Conservation (phyloP, 1,140 invertebrate species). For the Onthophagus taurus region DNA sequence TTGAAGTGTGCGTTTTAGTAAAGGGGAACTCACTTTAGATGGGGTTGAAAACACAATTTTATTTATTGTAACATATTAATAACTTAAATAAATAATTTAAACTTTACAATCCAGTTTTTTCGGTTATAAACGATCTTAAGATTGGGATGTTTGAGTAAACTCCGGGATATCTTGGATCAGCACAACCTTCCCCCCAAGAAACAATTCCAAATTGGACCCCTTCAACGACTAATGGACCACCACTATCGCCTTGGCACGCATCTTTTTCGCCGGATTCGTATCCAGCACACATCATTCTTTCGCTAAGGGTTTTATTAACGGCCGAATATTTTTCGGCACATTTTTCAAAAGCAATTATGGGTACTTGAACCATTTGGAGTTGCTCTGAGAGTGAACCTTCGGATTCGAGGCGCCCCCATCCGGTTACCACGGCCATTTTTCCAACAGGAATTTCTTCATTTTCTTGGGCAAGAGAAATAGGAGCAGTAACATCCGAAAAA, state of each 20-base stretch:
- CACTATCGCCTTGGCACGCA: slow-evolving; percentile 34
- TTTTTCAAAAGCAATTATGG: background rate
- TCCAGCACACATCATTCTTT: slow-evolving; percentile 40
- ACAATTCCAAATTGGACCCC: too few species aligned
- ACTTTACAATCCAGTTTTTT: too few species aligned
- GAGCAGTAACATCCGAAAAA: background rate
- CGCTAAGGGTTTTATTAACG: slow-evolving; percentile 10
- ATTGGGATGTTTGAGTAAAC: too few species aligned
- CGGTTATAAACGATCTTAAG: too few species aligned
- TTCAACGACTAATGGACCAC: too few species aligned
- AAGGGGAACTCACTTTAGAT: too few species aligned
- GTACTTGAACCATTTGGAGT: slow-evolving; percentile 9
- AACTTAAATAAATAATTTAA: too few species aligned
- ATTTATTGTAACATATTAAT: too few species aligned
- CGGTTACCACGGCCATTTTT: background rate
- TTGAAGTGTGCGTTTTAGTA: too few species aligned
- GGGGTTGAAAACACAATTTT: too few species aligned
- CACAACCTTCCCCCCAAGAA: too few species aligned
- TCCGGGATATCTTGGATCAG: too few species aligned
- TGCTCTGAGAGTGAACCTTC: slow-evolving; percentile 11
- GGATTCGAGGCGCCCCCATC: slow-evolving; percentile 13
- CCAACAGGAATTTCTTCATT: background rate
- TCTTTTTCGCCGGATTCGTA: slow-evolving; percentile 30
- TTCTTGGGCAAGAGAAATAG: background rate
- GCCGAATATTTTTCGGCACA: slow-evolving; percentile 15